Evolutionary conservation across 2,113 vertebrate genomes (phyloP).

Genomic region (Myanophis thanlyinensis): DNA sequence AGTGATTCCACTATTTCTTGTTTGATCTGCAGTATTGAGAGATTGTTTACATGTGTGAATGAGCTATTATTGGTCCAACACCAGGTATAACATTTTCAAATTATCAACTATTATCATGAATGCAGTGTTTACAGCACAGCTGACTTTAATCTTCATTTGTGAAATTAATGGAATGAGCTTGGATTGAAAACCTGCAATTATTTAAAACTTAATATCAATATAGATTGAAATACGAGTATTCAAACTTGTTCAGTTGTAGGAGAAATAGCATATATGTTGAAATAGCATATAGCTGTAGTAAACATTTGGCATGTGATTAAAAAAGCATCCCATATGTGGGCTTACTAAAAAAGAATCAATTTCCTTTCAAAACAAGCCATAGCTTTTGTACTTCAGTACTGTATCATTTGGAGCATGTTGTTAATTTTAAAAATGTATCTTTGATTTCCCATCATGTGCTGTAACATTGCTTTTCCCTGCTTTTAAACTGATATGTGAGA

Average conservation of each 20-base stretch:
- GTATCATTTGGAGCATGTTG: constrained; percentile 55
- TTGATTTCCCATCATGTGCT: constrained; percentile 46
- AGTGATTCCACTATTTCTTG: background rate
- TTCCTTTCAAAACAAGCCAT: constrained; percentile 56
- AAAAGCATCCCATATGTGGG: constrained; percentile 7
- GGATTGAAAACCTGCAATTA: background rate
- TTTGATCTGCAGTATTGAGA: background rate
- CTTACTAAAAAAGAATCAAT: constrained; percentile 42
- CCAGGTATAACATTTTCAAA: background rate
- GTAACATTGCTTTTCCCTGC: constrained; percentile 21
- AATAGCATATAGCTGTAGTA: constrained; percentile 27
- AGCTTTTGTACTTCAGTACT: constrained; percentile 62
- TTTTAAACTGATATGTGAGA: constrained; percentile 46
- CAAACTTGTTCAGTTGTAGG: background rate
- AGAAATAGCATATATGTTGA: constrained; percentile 3
- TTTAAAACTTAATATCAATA: background rate
- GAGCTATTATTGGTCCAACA: background rate
- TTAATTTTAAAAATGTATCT: constrained; percentile 63
- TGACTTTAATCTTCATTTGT: background rate
- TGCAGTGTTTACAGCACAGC: background rate
- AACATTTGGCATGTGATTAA: constrained; percentile 37
- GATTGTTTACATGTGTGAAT: background rate
- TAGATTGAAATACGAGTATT: background rate
- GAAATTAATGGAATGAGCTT: background rate
- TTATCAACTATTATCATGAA: background rate